These are phyloP conservation scores for Bombus impatiens DNA, from an alignment of 1,140 invertebrate genomes.

Conservation along the genomic window DNA sequence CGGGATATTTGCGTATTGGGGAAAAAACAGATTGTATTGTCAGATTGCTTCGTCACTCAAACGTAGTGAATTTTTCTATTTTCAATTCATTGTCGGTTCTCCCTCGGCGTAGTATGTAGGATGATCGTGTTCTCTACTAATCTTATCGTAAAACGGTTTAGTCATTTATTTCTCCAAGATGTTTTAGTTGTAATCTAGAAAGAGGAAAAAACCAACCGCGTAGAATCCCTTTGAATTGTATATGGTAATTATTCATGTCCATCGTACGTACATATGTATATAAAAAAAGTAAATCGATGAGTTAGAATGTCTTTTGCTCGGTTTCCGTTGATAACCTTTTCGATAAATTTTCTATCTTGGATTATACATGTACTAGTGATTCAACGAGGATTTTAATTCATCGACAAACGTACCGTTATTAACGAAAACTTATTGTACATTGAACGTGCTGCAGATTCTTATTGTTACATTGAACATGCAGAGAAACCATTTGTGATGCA, in stretches of 20 bases:
- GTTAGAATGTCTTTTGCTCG: constrained; percentile 31
- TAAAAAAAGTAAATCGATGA: constrained; percentile 21
- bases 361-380: neutral
- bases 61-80: neutral
- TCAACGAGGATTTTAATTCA: neutral
- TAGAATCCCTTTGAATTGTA: neutral
- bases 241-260: constrained; percentile 28
- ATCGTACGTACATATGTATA: neutral
- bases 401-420: neutral
- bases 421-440: neutral
- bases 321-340: constrained; percentile 44
- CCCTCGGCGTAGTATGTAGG: neutral
- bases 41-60: too few relatives aligned
- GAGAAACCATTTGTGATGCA: too few relatives aligned
- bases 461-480: too few relatives aligned
- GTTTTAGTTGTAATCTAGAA: constrained; percentile 7
- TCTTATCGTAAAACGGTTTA: constrained; percentile 27
- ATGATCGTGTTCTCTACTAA: neutral
- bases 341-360: constrained; percentile 30
- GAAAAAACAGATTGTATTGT: too few relatives aligned
- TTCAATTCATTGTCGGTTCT: neutral
- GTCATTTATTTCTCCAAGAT: constrained; percentile 31
- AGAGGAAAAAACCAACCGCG: neutral
- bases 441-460: neutral
- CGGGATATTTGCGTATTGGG: too few relatives aligned